A percentile compares a stretch with the other conserved stretches of the same genome.
These are phyloP conservation scores for Sebastes steindachneri DNA, from an alignment of 2,797 vertebrate species.

Conservation along the genomic window DNA sequence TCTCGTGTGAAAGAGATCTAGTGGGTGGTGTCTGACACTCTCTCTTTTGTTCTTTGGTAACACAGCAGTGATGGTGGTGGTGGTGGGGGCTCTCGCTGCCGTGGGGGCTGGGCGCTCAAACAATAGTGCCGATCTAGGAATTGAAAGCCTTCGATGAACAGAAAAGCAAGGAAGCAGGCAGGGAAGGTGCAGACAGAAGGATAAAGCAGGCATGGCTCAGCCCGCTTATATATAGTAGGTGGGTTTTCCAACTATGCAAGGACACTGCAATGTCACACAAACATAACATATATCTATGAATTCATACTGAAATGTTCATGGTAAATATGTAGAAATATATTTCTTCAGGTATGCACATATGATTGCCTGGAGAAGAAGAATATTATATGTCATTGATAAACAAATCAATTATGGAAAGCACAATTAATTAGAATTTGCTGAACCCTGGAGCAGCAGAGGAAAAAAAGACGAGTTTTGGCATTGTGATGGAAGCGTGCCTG, in stretches of 20 bases:
- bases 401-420: constrained; percentile 33
- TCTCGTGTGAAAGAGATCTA: constrained; percentile 87
- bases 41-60: constrained; percentile 88
- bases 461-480: constrained; percentile 44
- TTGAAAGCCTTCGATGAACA: constrained; percentile 82
- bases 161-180: constrained; percentile 69
- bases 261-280: constrained; percentile 66
- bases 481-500: constrained; percentile 52
- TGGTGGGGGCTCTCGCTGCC: constrained; percentile 67
- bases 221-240: constrained; percentile 50
- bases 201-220: constrained; percentile 64
- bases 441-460: constrained; percentile 25
- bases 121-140: constrained; percentile 86
- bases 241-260: constrained; percentile 51
- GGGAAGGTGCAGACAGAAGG: constrained; percentile 72
- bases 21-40: constrained; percentile 89
- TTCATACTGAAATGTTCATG: neutral
- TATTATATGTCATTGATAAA: constrained; percentile 14
- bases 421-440: constrained; percentile 39
- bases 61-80: constrained; percentile 81
- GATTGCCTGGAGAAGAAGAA: neutral
- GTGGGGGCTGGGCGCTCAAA: constrained; percentile 84
- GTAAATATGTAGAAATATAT: constrained; percentile 1
- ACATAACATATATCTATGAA: constrained; percentile 4
- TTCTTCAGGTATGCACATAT: constrained; percentile 1